Evolutionary conservation across 2,113 vertebrate species (phyloP), one percentile per base, ranked within the genome.

Genomic region (Pogona vitticeps): DNA sequence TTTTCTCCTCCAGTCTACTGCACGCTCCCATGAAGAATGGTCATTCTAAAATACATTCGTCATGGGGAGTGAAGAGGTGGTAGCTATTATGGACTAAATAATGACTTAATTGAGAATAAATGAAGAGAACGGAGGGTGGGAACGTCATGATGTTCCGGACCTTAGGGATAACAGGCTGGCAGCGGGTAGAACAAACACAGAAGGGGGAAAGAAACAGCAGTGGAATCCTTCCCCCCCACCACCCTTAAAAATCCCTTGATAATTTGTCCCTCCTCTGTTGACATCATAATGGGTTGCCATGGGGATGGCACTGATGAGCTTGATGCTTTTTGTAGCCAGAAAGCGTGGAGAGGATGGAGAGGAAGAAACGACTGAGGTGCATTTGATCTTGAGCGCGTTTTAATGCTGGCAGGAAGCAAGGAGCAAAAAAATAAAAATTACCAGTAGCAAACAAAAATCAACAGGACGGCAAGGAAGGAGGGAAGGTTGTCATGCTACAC

Each of bases 271-370:
- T 83, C 80, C 86, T 83, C 63, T 81, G 72, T 46, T 63, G 80
- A 79, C 86, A 83, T 79, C 86, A 78, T 73, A 72, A 88, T 78
- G 65, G 63, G 18, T 91, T 67, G 88, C 10, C 61, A 38, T 59
- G 81, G 82, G 73, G 46, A 76, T 52, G 28, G 84, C 42, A 31
- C 82, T 83, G 76, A 88, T 72, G 67, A 83, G 75, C 31, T 77
- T 42, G 72, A 70, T 82, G 61, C 46, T 42, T 87, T 31, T 67
- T 73, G 42, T 33, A n/a, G 86, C 46, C 23, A 17, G 80, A 71
- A 70, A 59, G 28, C 17, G 31, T 33, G 2, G 15, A 9, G 40
- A 12, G 36, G 56, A 6, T 3, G 8, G 17, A 31, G 26, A 46
- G 4, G 23, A 10, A n/a, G 10, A 40, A 18, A 14, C 8, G 14